Evolutionary conservation across 2,888 invertebrate species (phyloP).

Genomic region (Ptychoptera contaminata): DNA sequence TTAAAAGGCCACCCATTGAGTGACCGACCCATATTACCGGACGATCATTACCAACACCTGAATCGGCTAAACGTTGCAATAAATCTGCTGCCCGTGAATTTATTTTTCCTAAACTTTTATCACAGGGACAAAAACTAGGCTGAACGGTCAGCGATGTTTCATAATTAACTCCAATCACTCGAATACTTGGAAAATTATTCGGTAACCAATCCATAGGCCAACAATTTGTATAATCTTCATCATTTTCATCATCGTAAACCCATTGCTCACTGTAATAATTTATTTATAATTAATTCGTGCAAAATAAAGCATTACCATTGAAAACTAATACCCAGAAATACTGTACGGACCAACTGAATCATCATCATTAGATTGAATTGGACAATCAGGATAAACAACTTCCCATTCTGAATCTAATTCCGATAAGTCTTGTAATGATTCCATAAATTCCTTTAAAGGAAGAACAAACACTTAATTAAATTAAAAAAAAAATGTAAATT

Average conservation of each 20-base stretch:
- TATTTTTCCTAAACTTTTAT: slow-evolving; percentile 41
- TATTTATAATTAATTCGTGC: not conserved
- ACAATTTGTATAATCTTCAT: slow-evolving; percentile 48
- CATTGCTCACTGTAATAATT: slow-evolving; percentile 16
- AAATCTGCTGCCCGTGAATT: slow-evolving; percentile 51
- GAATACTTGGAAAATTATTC: slow-evolving; percentile 53
- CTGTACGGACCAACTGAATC: slow-evolving; percentile 32
- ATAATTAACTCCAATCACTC: slow-evolving; percentile 75
- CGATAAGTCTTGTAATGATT: slow-evolving; percentile 21
- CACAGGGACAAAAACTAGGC: slow-evolving; percentile 28
- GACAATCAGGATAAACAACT: slow-evolving; percentile 29
- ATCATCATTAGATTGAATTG: slow-evolving; percentile 19
- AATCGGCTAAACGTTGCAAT: slow-evolving; percentile 45
- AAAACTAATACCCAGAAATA: slow-evolving; percentile 28
- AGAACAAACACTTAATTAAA: no score
- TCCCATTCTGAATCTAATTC: slow-evolving; percentile 30
- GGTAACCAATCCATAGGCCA: slow-evolving; percentile 95
- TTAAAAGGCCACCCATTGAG: slow-evolving; percentile 90
- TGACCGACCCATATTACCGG: slow-evolving; percentile 87
- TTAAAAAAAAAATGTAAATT: not conserved
- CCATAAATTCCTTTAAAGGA: slow-evolving; percentile 22
- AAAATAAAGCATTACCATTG: not conserved
- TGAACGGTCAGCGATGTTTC: slow-evolving; percentile 59
- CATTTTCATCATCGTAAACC: slow-evolving; percentile 21
- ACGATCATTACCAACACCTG: slow-evolving; percentile 57